phyloP scores from a whole-genome alignment of 1,140 invertebrate genomes.

The Zaprionus tsacasi region DNA sequence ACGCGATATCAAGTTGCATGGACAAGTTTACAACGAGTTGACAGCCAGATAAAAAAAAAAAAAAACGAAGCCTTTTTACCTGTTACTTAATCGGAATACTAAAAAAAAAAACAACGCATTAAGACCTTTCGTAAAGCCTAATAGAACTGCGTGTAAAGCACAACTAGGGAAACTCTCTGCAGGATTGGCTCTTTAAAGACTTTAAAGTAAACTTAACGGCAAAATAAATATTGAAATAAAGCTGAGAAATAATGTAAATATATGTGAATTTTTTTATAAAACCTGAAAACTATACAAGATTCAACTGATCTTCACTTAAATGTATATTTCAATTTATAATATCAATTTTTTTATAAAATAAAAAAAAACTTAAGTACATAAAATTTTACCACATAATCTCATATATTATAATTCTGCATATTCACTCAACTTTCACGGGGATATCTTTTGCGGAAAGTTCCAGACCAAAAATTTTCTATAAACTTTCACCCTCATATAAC shows the following conservation, averaged over 20 bases:
- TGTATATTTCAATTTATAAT: too few relatives aligned
- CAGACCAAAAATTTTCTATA: not conserved
- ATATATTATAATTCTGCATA: not conserved
- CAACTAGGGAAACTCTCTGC: not conserved
- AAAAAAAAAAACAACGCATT: not conserved
- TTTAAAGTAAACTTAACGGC: not conserved
- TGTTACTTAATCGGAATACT: not conserved
- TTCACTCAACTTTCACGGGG: not conserved
- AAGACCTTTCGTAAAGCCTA: not conserved
- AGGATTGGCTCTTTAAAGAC: not conserved
- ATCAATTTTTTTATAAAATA: too few relatives aligned
- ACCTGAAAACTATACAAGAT: too few relatives aligned
- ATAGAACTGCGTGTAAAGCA: not conserved
- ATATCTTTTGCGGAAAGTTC: not conserved
- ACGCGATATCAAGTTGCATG: slow-evolving; percentile 38
- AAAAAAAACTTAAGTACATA: too few relatives aligned
- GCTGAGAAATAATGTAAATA: too few relatives aligned
- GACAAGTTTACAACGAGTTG: slow-evolving; percentile 7
- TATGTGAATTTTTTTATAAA: too few relatives aligned
- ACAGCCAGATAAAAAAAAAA: not conserved
- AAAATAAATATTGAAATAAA: too few relatives aligned
- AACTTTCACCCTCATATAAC: slow-evolving; percentile 1
- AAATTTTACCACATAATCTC: not conserved
- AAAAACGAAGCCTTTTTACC: not conserved
- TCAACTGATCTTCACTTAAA: too few relatives aligned